Evolutionary conservation across 2,113 vertebrate species (phyloP).

Genomic region (Hipposideros armiger): DNA sequence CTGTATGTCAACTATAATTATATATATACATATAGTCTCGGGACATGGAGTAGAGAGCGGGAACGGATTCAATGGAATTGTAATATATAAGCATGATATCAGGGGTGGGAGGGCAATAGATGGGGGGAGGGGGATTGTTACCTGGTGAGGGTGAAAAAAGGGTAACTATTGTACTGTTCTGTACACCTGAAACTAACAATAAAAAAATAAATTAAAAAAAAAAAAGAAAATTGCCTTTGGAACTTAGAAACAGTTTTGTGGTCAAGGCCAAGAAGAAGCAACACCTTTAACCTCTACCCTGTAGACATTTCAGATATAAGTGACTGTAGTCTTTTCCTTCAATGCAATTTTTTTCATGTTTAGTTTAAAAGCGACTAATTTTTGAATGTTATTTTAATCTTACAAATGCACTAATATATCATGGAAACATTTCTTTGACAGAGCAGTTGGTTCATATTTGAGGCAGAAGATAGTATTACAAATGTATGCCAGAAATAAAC

Average conservation of each 20-base stretch:
- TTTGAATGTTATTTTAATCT: neutral
- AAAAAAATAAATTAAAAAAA: neutral
- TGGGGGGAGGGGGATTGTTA: no score
- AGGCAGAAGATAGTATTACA: neutral
- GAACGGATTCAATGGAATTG: no score
- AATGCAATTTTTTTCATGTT: neutral
- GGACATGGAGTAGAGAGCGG: no score
- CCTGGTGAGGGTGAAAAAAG: no score
- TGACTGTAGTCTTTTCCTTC: neutral
- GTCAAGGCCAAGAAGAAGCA: neutral
- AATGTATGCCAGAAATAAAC: neutral
- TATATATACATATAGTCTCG: no score
- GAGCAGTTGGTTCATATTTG: neutral
- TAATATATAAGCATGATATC: no score
- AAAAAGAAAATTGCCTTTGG: neutral
- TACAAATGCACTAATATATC: neutral
- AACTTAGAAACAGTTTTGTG: neutral
- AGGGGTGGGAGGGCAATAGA: no score
- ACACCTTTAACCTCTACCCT: neutral
- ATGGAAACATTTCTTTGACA: neutral
- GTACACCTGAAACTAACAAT: no score
- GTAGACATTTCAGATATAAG: neutral
- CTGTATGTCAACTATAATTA: no score
- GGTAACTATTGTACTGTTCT: no score
- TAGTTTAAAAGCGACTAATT: neutral